Conservation (phyloP, 2,888 invertebrate genomes). For the Halocaridina rubra region DNA sequence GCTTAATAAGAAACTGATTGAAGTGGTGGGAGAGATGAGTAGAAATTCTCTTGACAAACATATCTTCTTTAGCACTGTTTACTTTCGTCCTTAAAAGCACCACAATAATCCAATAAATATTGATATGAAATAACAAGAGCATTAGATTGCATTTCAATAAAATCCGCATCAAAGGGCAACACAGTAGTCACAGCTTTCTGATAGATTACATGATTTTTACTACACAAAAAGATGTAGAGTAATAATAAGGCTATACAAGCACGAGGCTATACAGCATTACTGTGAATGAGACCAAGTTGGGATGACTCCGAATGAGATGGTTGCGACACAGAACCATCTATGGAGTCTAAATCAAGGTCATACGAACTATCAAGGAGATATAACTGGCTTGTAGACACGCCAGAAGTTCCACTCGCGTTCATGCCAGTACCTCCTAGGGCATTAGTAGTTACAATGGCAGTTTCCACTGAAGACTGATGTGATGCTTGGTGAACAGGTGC, state of each 20-base stretch:
- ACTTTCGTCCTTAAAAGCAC: not conserved
- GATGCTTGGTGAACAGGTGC: constrained; percentile 13
- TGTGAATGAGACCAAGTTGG: constrained; percentile 51
- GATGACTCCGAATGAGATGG: constrained; percentile 62
- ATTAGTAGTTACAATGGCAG: not conserved
- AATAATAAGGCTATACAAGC: not conserved
- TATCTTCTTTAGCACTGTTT: not conserved
- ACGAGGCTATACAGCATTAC: constrained; percentile 51
- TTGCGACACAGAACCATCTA: constrained; percentile 59
- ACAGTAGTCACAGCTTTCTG: too few relatives aligned
- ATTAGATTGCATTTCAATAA: not conserved
- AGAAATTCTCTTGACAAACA: not conserved
- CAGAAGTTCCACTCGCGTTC: constrained; percentile 28
- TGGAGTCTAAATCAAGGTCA: constrained; percentile 62
- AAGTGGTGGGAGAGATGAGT: too few relatives aligned
- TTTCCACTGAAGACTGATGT: constrained; percentile 11
- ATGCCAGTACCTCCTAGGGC: constrained; percentile 5
- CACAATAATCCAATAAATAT: not conserved
- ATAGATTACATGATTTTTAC: not conserved
- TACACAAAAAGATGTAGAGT: constrained; percentile 7
- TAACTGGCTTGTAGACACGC: constrained; percentile 59
- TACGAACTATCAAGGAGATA: constrained; percentile 58
- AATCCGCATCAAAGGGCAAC: not conserved
- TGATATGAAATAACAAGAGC: not conserved
- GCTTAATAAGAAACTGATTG: too few relatives aligned